Evolutionary conservation across 2,888 invertebrate genomes (phyloP), one percentile per base, ranked within the genome.

Genomic region (Tenthredo amoena): DNA sequence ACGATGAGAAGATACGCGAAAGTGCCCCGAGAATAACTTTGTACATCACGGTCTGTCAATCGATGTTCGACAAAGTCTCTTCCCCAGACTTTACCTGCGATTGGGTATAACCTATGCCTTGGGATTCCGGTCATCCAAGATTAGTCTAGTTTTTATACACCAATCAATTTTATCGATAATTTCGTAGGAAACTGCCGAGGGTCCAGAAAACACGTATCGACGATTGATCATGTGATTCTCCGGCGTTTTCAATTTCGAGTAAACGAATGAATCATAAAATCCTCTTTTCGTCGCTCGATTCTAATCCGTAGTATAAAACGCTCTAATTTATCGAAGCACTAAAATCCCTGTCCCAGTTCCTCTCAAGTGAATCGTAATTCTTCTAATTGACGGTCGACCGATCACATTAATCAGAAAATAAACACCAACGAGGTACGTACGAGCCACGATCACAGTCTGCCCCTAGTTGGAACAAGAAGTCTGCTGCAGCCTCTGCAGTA

Each of bases 341-440:
- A 31, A 21, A 21, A 74, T 74, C 40, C 10, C 21, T n/a, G 21
- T 43, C 40, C 43, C 12, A 74, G 37, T 40, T 68, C 34, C 37
- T 65, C 34, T 31, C 18, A 34, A 47, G 83, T 68, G 37, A 71
- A 84, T 71, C 47, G 83, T 68, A 71, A 84, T 84, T 71, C 37
- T 71, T 81, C 81, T 85, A 68, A 76, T 79, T 68, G 85, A 31
- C 34, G 88, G 89, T 87, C 88, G 89, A 89, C 89, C 89, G 89
- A 89, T 90, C 90, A 87, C 90, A 91, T 91, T 91, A 91, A 91
- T 91, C 91, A 90, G 90, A 89, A 90, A 81, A 81, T 62, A 40
- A 81, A 81, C 81, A 81, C 81, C 58, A 26, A 58, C 40, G 77
- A 55, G 34, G 77, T 62, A 62, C 12, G 15, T 43, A 43, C 10